Base-by-base conservation (phyloP, 2,113 vertebrate species). In the Ictidomys tridecemlineatus region DNA sequence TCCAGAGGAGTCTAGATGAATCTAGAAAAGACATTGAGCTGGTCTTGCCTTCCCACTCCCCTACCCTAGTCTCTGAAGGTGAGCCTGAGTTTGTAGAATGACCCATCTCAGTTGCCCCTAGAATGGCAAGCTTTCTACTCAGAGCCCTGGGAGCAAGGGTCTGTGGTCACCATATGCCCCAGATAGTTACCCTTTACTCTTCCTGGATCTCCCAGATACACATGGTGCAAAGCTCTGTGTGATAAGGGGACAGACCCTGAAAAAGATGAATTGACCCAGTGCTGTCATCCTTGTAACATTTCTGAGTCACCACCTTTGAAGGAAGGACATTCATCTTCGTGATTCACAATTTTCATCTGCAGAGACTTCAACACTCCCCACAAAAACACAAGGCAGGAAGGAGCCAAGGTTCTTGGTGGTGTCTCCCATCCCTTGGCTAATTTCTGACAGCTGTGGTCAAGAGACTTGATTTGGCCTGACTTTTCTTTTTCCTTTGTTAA, bases 21-120 rank as follows among this genome's bases (percentile, higher is more conserved):
- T 24, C 37, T 39, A 18, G 32, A 34, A 79, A 63, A 45, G n/a
- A 74, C 30, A 18, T 32, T 2, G 28, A 45, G 1, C 76, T 58
- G 5, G 9, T 42, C 17, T 7, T 6, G 1, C 28, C 48, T 45
- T 8, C 22, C 12, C 20, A 22, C 20, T 20, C 28, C 0, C 20
- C 8, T 45, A 45, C 4, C n/a, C 56, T 0, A 32, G 42, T 20
- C 45, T 5, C 2, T 58, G 26, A 51, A 28, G 34, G 4, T 11
- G 5, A 20, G 85, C 18, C 24, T 6, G 0, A 32, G 32, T 83
- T 61, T 61, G 20, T 4, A 39, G 76, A 69, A 18, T 22, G 2
- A 26, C 37, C 30, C 39, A 5, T 24, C 42, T 65, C 63, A 3
- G 4, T 11, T 0, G 8, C 32, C 70, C 16, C 63, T 45, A 53